These are phyloP conservation scores for Papilio aristodemus DNA, from an alignment of 1,140 invertebrate species.

Conservation along the genomic window DNA sequence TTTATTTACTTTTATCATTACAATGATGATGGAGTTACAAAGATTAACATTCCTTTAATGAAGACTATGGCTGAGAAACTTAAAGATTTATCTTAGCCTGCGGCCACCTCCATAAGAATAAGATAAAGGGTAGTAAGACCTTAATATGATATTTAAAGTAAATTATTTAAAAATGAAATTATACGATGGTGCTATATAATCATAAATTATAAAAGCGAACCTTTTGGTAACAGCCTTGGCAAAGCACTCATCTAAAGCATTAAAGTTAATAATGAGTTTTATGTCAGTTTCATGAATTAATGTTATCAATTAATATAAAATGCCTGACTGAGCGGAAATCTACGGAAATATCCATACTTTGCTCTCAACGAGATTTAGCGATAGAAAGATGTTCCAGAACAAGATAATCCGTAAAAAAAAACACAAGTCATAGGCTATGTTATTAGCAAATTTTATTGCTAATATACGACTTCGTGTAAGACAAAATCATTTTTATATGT, in stretches of 20 bases:
- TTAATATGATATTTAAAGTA: no score
- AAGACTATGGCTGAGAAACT: no score
- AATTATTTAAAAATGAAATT: no score
- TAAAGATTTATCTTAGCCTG: no score
- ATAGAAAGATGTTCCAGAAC: not conserved
- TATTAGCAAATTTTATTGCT: not conserved
- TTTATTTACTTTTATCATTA: no score
- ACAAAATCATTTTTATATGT: no score
- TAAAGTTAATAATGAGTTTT: constrained; percentile 12
- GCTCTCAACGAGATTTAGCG: not conserved
- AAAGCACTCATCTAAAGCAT: constrained; percentile 1
- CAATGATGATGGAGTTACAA: no score
- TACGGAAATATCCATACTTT: not conserved
- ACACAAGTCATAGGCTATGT: not conserved
- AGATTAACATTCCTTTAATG: no score
- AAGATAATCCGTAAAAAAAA: not conserved
- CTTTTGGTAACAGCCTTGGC: not conserved
- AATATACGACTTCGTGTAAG: no score
- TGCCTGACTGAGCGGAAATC: not conserved
- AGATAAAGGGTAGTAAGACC: no score
- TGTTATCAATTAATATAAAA: not conserved
- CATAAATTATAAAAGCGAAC: not conserved
- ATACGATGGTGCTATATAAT: no score
- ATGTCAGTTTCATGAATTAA: constrained; percentile 7
- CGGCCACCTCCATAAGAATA: no score